Conservation (phyloP, 2,797 vertebrate genomes). For the Sebastes vulpes region DNA sequence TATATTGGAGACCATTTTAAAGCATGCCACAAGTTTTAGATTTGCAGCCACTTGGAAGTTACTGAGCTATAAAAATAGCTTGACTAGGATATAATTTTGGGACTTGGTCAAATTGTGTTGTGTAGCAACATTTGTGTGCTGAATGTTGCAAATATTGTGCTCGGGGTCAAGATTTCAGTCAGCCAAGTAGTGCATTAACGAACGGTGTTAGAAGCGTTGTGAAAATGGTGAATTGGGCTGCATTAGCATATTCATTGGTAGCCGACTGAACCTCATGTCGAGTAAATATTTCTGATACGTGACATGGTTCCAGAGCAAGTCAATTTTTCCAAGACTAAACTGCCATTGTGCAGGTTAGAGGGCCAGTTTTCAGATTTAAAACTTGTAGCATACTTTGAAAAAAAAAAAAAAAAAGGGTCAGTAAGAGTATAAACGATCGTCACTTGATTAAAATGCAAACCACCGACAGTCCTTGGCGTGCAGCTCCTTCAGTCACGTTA, state of each 20-base stretch:
- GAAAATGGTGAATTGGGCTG: background rate
- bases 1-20: background rate
- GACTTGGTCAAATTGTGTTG: background rate
- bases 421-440: background rate
- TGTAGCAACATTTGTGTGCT: background rate
- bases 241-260: background rate
- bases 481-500: background rate
- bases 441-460: conserved; percentile 5
- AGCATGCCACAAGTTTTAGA: conserved; percentile 6
- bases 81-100: background rate
- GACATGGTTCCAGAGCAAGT: background rate
- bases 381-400: background rate
- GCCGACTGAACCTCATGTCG: background rate
- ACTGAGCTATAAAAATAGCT: background rate
- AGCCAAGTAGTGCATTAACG: background rate
- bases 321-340: background rate
- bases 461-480: background rate
- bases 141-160: background rate
- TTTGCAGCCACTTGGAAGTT: background rate
- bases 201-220: background rate
- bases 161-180: background rate
- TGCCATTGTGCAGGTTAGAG: background rate
- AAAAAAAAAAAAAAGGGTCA: background rate
- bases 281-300: background rate
- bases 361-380: background rate